Evolutionary conservation across 2,113 vertebrate species (phyloP).

Genomic region (Colistium nudipinnis): DNA sequence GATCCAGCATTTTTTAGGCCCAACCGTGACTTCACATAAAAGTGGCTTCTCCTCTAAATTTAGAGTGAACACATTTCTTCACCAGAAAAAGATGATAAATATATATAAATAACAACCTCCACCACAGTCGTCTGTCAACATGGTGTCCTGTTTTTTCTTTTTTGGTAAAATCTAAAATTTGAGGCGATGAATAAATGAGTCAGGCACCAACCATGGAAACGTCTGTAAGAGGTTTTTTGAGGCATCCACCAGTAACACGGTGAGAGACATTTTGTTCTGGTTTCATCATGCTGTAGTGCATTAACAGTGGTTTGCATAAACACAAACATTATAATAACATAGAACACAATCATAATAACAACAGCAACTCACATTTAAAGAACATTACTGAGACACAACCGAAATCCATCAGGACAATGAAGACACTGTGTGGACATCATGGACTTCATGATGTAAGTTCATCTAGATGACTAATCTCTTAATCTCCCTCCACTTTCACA

Average conservation of each 20-base stretch:
- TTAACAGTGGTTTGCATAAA: too few species aligned
- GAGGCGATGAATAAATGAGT: constrained; percentile 22
- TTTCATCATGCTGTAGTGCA: constrained; percentile 8
- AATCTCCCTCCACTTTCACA: constrained; percentile 15
- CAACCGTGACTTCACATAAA: too few species aligned
- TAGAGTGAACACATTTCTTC: constrained; percentile 8
- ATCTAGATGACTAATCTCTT: constrained; percentile 13
- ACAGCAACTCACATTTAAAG: too few species aligned
- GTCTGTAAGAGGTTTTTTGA: constrained; percentile 31
- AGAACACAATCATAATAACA: too few species aligned
- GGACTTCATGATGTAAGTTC: constrained; percentile 1
- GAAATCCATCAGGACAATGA: constrained; percentile 7
- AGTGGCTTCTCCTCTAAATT: not conserved
- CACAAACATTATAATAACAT: too few species aligned
- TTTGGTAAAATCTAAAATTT: constrained; percentile 20
- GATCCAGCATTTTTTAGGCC: too few species aligned
- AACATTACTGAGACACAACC: not conserved
- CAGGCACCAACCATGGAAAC: constrained; percentile 38
- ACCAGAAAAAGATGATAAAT: too few species aligned
- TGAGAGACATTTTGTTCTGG: constrained; percentile 1
- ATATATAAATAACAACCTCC: too few species aligned
- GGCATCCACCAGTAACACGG: constrained; percentile 19
- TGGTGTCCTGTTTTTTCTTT: constrained; percentile 12
- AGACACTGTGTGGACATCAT: not conserved
- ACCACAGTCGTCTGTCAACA: not conserved